These are phyloP conservation scores for Thalpophila matura DNA, from an alignment of 2,888 invertebrate species.

Conservation along the genomic window DNA sequence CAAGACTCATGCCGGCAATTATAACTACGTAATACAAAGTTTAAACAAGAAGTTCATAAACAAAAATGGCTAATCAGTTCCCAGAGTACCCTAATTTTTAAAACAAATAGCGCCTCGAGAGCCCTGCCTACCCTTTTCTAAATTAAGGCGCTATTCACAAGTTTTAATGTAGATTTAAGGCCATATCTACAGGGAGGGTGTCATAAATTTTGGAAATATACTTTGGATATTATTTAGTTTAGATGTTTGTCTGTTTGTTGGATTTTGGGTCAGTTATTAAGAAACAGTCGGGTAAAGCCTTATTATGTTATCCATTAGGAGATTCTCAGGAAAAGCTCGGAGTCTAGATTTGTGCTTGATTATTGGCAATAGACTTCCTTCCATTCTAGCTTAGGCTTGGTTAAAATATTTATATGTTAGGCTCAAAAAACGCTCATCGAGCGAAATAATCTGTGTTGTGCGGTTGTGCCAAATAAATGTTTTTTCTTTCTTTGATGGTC, in stretches of 20 bases:
- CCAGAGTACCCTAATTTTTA: slow-evolving; percentile 30
- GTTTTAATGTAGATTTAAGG: slow-evolving; percentile 59
- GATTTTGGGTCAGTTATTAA: slow-evolving; percentile 6
- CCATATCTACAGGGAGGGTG: slow-evolving; percentile 33
- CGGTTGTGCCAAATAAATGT: no score
- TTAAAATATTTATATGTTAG: no score
- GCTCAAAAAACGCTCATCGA: no score
- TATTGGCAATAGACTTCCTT: no score
- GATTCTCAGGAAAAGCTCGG: no score
- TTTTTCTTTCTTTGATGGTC: no score
- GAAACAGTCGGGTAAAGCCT: no score
- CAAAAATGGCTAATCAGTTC: slow-evolving; percentile 21
- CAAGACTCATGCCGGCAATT: neutral
- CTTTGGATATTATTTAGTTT: slow-evolving; percentile 29
- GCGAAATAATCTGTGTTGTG: no score
- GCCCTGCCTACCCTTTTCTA: slow-evolving; percentile 47
- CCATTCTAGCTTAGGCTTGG: no score
- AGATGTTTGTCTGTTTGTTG: slow-evolving; percentile 22
- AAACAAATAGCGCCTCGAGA: slow-evolving; percentile 32
- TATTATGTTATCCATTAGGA: no score
- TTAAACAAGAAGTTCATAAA: neutral
- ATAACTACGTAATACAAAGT: neutral
- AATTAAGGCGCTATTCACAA: slow-evolving; percentile 51
- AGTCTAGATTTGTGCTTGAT: no score
- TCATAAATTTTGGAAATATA: slow-evolving; percentile 47